Base-by-base conservation (phyloP, 1,140 invertebrate genomes). In the Dinoponera quadriceps region DNA sequence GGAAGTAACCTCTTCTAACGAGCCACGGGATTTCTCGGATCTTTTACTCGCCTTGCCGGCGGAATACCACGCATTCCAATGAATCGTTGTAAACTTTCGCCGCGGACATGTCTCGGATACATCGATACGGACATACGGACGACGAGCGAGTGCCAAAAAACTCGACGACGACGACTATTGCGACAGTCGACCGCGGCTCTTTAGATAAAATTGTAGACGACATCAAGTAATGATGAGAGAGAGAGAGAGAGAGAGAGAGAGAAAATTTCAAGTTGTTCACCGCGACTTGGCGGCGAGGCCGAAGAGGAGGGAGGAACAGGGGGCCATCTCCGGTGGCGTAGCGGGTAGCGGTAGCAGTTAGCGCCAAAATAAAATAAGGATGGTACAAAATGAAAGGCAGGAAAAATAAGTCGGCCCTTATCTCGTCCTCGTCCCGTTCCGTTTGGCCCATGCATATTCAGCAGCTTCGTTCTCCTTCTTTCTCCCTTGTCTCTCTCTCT, bases 381-480 rank as follows among this genome's bases (percentile, higher is more conserved):
- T 83, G 89, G 87, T 90, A 90, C 86, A 89, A 92, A 93, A 91
- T 81, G 88, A 91, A 91, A 90, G 91, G 89, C 91, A 93, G 91
- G 91, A 92, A 93, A 93, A 93, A 93, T 93, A 93, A 93, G 91
- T 92, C 91, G 91, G 84, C 91, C 90, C 92, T 93, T 93, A 93
- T 93, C 92, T 93, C 92, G 88, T 88, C 83, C 83, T 71, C 88
- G 88, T 90, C 90, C 87, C 86, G 91, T 92, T 87, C 82, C 90
- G 92, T 93, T 94, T 92, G 87, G 90, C 85, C 90, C 91, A 94
- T 94, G 93, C 92, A 94, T 94, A 93, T 94, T 94, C 93, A 94
- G 82, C 69, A 93, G 91, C 59, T 48, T 29, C 85, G 22, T 68
- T 85, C 84, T 81, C 74, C 84, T 75, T 89, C 78, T 75, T 59